Percentiles rank a stretch among this genome's conserved stretches.
These are phyloP conservation scores for Zaprionus vittiger DNA, from an alignment of 1,140 invertebrate species.

Conservation along the genomic window DNA sequence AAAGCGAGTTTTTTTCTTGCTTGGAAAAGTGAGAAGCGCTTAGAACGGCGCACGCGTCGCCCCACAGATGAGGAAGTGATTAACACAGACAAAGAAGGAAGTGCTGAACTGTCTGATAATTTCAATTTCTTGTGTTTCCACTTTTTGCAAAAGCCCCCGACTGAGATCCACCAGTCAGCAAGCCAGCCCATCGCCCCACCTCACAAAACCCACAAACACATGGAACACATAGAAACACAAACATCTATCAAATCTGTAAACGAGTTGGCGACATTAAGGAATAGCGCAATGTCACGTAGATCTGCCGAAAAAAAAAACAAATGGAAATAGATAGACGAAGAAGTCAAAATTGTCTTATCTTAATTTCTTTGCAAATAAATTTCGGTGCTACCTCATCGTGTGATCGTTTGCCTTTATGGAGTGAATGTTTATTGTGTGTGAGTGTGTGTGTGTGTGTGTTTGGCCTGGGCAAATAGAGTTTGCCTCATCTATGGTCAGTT, in stretches of 20 bases:
- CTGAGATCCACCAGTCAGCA: not conserved
- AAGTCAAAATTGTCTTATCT: slow-evolving; percentile 31
- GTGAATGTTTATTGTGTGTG: not conserved
- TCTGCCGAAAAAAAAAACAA: slow-evolving; percentile 18
- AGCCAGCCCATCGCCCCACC: slow-evolving; percentile 19
- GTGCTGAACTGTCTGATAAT: slow-evolving; percentile 49
- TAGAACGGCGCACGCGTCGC: slow-evolving; percentile 71
- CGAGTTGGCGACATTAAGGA: slow-evolving; percentile 33
- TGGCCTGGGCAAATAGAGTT: slow-evolving; percentile 30
- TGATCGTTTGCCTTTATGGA: slow-evolving; percentile 9
- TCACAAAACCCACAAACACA: not conserved
- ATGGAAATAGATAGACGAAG: slow-evolving; percentile 1
- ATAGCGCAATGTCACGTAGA: slow-evolving; percentile 31
- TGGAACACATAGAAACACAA: not conserved
- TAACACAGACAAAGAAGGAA: slow-evolving; percentile 52
- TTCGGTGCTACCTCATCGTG: slow-evolving; percentile 17
- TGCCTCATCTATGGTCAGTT: slow-evolving; percentile 22
- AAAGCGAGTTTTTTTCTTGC: slow-evolving; percentile 71
- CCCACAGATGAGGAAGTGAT: slow-evolving; percentile 55
- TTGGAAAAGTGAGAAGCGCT: slow-evolving; percentile 77
- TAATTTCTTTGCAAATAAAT: slow-evolving; percentile 49
- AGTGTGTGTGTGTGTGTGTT: slow-evolving; percentile 8
- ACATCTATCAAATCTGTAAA: slow-evolving; percentile 11
- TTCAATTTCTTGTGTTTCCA: slow-evolving; percentile 49
- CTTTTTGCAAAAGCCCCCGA: slow-evolving; percentile 42